Conservation (phyloP, 2,888 invertebrate species). For the Leuctra nigra region DNA sequence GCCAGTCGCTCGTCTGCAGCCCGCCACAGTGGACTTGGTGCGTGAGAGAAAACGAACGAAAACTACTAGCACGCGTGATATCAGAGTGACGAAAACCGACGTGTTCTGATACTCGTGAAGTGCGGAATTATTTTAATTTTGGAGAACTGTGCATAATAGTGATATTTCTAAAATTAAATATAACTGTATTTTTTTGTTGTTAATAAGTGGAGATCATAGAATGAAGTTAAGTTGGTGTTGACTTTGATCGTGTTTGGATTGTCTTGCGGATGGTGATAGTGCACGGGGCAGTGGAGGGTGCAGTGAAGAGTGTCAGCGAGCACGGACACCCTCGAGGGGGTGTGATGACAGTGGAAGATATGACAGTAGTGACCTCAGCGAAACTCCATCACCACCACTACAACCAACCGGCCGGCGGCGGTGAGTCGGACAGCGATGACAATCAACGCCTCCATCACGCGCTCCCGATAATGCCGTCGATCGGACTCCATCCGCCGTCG, state of each 20-base stretch:
- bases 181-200: too few relatives aligned
- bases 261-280: conserved; percentile 23
- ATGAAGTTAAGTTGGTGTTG: too few relatives aligned
- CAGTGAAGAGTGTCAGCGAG: conserved; percentile 36
- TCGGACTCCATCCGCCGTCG: not conserved
- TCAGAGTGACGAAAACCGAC: too few relatives aligned
- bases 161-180: too few relatives aligned
- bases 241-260: too few relatives aligned
- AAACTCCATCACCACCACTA: conserved; percentile 22
- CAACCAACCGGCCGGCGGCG: conserved; percentile 13
- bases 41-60: too few relatives aligned
- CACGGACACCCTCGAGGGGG: conserved; percentile 34
- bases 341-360: conserved; percentile 33
- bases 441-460: not conserved
- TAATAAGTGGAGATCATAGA: too few relatives aligned
- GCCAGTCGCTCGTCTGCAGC: conserved; percentile 2
- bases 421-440: conserved; percentile 15
- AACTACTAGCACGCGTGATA: too few relatives aligned
- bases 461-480: conserved; percentile 14
- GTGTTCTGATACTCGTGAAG: too few relatives aligned
- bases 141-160: not conserved
- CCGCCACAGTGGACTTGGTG: too few relatives aligned
- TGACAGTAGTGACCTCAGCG: conserved; percentile 31
- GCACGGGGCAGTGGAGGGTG: conserved; percentile 35
- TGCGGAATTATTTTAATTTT: not conserved